A percentile compares a stretch with the other conserved stretches of the same genome.
phyloP scores from a whole-genome alignment of 2,113 vertebrate species.

The Rafetus swinhoei region DNA sequence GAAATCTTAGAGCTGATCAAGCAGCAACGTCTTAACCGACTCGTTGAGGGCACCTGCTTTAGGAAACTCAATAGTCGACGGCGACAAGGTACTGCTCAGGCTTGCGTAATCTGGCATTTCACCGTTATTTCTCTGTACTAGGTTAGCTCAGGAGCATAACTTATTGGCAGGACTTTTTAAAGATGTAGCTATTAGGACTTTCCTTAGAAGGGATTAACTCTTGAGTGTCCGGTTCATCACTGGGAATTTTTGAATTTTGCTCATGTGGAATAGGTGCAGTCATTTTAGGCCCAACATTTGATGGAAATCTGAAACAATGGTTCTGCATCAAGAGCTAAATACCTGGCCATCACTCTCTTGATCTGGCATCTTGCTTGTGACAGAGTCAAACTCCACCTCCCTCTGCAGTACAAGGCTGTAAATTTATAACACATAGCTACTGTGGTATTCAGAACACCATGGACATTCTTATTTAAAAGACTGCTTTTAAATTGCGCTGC shows the following conservation, averaged over 20 bases:
- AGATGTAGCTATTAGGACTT: background rate
- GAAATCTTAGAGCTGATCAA: constrained; percentile 99
- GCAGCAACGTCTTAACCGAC: constrained; percentile 96
- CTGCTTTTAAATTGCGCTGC: background rate
- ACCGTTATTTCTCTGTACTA: background rate
- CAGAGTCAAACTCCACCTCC: background rate
- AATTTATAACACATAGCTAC: background rate
- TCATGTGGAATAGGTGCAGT: background rate
- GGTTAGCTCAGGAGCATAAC: background rate
- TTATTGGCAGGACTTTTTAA: background rate
- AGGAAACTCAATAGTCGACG: constrained; percentile 97
- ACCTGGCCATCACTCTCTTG: background rate
- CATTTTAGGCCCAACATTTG: background rate
- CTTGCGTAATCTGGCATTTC: background rate
- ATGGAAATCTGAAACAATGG: background rate
- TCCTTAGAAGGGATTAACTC: background rate
- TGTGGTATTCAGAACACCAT: background rate
- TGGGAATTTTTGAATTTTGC: background rate
- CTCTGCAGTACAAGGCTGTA: background rate
- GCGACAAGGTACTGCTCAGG: constrained; percentile 89
- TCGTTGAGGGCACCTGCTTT: constrained; percentile 98
- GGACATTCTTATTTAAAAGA: background rate
- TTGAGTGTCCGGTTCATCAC: background rate
- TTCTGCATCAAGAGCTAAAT: background rate
- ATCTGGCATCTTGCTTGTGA: background rate